phyloP scores from a whole-genome alignment of 2,888 invertebrate genomes.

The Pseudococcus viburni region DNA sequence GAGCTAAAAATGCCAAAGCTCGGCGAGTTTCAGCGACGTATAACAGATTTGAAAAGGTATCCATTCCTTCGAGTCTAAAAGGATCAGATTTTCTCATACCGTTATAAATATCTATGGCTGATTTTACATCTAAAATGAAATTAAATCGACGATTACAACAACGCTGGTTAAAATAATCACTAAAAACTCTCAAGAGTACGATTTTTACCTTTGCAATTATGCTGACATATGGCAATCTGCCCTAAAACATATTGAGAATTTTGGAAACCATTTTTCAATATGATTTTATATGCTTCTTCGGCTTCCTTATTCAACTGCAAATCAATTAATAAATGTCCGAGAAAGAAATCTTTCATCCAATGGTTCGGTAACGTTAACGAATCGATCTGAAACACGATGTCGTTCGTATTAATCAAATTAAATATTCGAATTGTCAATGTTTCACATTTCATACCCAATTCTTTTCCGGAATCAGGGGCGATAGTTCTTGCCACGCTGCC shows the following conservation, averaged over 20 bases:
- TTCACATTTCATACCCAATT: constrained; percentile 75
- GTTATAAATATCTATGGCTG: constrained; percentile 88
- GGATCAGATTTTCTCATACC: constrained; percentile 90
- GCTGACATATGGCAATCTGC: constrained; percentile 92
- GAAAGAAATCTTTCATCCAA: constrained; percentile 95
- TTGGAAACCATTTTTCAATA: constrained; percentile 85
- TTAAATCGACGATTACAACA: constrained; percentile 50
- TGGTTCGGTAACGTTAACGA: constrained; percentile 80
- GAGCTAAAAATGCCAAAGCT: constrained; percentile 93
- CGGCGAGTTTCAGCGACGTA: constrained; percentile 94
- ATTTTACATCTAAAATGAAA: constrained; percentile 82
- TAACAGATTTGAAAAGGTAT: constrained; percentile 95
- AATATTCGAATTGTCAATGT: constrained; percentile 69
- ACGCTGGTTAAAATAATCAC: constrained; percentile 12
- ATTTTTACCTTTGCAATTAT: constrained; percentile 86
- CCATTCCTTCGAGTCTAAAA: constrained; percentile 94
- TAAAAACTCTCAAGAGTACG: neutral
- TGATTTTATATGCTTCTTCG: constrained; percentile 83
- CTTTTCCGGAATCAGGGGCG: constrained; percentile 86
- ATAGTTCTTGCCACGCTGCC: constrained; percentile 95
- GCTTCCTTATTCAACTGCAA: constrained; percentile 92
- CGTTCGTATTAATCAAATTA: neutral
- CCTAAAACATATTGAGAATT: constrained; percentile 91
- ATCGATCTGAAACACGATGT: constrained; percentile 71
- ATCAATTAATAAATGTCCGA: constrained; percentile 91